A percentile compares a stretch with the other conserved stretches of the same genome.
Conservation (phyloP, 2,797 vertebrate genomes). For the Premnoplex brunnescens region DNA sequence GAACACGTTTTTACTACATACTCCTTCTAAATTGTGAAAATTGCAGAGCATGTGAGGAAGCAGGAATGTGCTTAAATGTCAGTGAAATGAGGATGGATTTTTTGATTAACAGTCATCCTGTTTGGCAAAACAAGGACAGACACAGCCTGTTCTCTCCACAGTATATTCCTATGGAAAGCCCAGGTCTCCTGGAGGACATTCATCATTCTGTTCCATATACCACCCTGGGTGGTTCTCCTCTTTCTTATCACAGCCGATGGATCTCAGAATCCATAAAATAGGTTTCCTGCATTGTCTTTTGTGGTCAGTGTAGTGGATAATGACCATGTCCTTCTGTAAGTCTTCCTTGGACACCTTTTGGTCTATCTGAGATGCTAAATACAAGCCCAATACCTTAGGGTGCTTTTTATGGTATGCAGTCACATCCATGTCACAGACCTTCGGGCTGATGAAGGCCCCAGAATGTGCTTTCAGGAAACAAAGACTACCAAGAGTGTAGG, state of each 20-base stretch:
- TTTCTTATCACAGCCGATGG: not conserved
- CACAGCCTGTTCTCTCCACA: not conserved
- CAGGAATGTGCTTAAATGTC: not conserved
- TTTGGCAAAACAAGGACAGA: not conserved
- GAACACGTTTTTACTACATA: not conserved
- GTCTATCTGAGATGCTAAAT: not conserved
- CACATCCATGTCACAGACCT: not conserved
- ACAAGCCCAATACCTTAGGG: not conserved
- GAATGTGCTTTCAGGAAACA: not conserved
- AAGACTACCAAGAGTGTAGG: not conserved
- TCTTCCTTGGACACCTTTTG: not conserved
- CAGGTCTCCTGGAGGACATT: not conserved
- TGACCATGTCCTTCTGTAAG: not conserved
- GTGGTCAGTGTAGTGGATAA: not conserved
- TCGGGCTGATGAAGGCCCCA: not conserved
- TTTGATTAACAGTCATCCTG: not conserved
- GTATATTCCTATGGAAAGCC: not conserved
- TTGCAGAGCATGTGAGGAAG: not conserved
- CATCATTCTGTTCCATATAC: not conserved
- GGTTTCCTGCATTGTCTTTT: not conserved
- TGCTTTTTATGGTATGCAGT: not conserved
- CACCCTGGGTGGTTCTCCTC: not conserved
- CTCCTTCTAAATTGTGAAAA: not conserved
- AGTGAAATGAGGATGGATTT: not conserved
- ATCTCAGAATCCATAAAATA: not conserved